Conservation (phyloP, 1,140 invertebrate species). For the Drosophila burlai region DNA sequence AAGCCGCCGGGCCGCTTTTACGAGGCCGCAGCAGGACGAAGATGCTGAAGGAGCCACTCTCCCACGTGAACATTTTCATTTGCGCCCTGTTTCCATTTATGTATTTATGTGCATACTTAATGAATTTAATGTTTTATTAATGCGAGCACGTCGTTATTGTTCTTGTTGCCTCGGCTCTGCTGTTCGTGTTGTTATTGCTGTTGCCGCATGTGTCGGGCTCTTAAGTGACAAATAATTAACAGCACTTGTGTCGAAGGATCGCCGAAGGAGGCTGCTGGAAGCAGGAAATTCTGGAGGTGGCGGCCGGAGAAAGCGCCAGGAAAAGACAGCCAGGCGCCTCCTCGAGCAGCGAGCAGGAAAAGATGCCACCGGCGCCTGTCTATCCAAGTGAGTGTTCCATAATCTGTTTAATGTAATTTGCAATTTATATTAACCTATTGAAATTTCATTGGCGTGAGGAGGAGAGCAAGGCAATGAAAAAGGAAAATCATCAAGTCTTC, state of each 20-base stretch:
- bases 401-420: conserved; percentile 84
- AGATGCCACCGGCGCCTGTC: conserved; percentile 2
- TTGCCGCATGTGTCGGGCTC: conserved; percentile 67
- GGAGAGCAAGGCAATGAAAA: conserved; percentile 7
- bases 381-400: conserved; percentile 36
- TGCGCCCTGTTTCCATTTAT: conserved; percentile 60
- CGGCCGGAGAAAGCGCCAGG: conserved; percentile 1
- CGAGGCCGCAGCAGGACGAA: conserved; percentile 24
- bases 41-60: conserved; percentile 8
- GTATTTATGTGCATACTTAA: conserved; percentile 80
- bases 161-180: conserved; percentile 8
- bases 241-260: conserved; percentile 67
- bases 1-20: conserved; percentile 55
- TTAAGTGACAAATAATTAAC: conserved; percentile 83
- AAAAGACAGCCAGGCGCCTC: conserved; percentile 2
- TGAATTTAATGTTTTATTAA: conserved; percentile 81
- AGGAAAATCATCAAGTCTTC: conserved; percentile 3
- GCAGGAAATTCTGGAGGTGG: not conserved
- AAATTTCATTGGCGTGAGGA: conserved; percentile 60
- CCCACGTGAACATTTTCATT: conserved; percentile 50
- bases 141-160: conserved; percentile 58
- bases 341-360: conserved; percentile 1
- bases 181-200: conserved; percentile 26
- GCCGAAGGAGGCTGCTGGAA: not conserved
- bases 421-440: conserved; percentile 83